phyloP scores from a whole-genome alignment of 64 coral and sea anemone species.

The Montipora foliosa region DNA sequence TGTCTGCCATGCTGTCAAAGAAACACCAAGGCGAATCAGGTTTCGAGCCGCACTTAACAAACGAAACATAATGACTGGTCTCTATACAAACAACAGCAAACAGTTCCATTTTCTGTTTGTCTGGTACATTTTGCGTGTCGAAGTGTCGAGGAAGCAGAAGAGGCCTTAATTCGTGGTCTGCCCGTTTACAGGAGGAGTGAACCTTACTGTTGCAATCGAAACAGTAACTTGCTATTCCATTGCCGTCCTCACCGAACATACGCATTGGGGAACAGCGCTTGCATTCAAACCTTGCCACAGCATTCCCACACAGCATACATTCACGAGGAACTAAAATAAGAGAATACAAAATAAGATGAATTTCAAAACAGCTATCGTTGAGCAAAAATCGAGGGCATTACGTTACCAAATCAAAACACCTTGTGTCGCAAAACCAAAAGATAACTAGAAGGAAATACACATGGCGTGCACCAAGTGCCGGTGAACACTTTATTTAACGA shows the following conservation, averaged over 20 bases:
- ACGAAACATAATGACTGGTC: conserved; percentile 97
- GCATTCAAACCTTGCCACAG: conserved; percentile 76
- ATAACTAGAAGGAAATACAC: no score
- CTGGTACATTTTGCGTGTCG: neutral
- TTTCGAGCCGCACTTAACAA: conserved; percentile 87
- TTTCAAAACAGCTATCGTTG: no score
- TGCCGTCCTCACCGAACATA: neutral
- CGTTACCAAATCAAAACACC: no score
- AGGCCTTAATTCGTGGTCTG: conserved; percentile 49
- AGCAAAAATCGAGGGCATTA: no score
- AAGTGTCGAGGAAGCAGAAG: conserved; percentile 63
- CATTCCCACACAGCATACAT: conserved; percentile 50
- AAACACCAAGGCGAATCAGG: conserved; percentile 82
- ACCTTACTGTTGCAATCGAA: conserved; percentile 19
- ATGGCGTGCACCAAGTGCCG: no score
- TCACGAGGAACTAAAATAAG: conserved; percentile 72
- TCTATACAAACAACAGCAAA: conserved; percentile 96
- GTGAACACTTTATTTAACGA: no score
- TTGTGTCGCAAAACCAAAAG: no score
- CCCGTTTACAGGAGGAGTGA: conserved; percentile 42
- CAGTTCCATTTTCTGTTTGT: conserved; percentile 94
- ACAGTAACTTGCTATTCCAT: conserved; percentile 69
- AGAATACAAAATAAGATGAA: neutral
- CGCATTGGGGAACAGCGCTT: conserved; percentile 78
- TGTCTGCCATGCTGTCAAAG: conserved; percentile 99